Evolutionary conservation across 2,888 invertebrate genomes (phyloP).

Genomic region (Nipponacmea schrenckii): DNA sequence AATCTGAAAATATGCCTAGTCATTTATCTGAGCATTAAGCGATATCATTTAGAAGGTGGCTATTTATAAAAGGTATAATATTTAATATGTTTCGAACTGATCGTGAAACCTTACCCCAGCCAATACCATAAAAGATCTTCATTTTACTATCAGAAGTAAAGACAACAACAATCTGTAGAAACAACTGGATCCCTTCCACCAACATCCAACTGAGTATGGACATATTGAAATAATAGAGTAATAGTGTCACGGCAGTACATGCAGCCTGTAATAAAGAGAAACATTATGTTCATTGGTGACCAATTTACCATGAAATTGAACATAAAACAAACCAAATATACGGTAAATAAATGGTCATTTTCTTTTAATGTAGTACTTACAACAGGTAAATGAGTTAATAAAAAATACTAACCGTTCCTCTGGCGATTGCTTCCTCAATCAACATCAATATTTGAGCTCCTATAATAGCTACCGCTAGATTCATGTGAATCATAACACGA

Average conservation of each 20-base stretch:
- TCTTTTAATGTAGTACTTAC: no score
- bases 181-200: constrained; percentile 41
- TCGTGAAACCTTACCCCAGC: constrained; percentile 36
- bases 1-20: no score
- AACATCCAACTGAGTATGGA: constrained; percentile 42
- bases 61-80: no score
- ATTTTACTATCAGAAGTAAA: constrained; percentile 13
- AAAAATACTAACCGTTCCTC: constrained; percentile 15
- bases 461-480: constrained; percentile 36
- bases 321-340: no score
- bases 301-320: no score
- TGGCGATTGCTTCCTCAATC: constrained; percentile 22
- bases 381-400: no score
- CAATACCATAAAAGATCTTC: constrained; percentile 22
- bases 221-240: constrained; percentile 40
- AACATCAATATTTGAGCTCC: constrained; percentile 38
- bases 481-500: constrained; percentile 37
- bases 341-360: no score
- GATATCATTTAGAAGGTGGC: no score
- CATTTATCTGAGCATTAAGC: no score
- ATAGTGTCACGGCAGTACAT: constrained; percentile 40
- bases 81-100: no score
- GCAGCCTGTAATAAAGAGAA: constrained; percentile 26
- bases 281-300: no score
- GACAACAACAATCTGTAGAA: constrained; percentile 23